Conservation (phyloP, 2,888 invertebrate genomes). For the Aromia moschata region DNA sequence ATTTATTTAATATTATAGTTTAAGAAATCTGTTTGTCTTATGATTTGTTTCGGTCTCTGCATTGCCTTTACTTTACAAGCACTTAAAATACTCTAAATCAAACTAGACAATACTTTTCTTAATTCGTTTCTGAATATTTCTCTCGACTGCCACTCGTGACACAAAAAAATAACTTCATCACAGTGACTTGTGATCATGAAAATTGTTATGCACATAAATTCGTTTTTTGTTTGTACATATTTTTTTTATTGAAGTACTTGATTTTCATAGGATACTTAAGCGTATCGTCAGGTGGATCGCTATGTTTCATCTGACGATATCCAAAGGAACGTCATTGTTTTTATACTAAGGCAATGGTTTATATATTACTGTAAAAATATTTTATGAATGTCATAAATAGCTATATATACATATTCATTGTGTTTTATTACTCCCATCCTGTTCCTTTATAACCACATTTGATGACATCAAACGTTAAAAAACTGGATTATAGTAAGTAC, state of each 20-base stretch:
- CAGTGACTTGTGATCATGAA: slow-evolving; percentile 14
- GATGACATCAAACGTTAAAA: too few relatives aligned
- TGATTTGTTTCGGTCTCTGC: slow-evolving; percentile 11
- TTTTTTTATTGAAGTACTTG: slow-evolving; percentile 24
- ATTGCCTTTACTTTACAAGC: slow-evolving; percentile 13
- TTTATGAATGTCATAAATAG: slow-evolving; percentile 22
- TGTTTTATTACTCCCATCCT: neutral
- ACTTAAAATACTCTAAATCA: slow-evolving; percentile 13
- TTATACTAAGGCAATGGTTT: slow-evolving; percentile 25
- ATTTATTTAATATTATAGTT: slow-evolving; percentile 7
- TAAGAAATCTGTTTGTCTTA: slow-evolving; percentile 12
- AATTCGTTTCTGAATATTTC: slow-evolving; percentile 7
- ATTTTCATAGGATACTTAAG: slow-evolving; percentile 13
- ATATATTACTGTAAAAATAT: slow-evolving; percentile 24
- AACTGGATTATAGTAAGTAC: too few relatives aligned
- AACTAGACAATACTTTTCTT: slow-evolving; percentile 14
- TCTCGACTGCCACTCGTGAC: slow-evolving; percentile 17
- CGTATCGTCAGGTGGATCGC: neutral
- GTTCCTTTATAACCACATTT: neutral
- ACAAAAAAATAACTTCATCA: slow-evolving; percentile 9
- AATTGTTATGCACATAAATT: slow-evolving; percentile 18
- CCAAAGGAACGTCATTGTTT: slow-evolving; percentile 21
- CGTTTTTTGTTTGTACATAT: slow-evolving; percentile 25
- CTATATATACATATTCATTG: neutral
- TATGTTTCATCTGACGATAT: neutral